A percentile compares a stretch with the other conserved stretches of the same genome.
Conservation (phyloP, 2,888 invertebrate species). For the Panzeria rudis region DNA sequence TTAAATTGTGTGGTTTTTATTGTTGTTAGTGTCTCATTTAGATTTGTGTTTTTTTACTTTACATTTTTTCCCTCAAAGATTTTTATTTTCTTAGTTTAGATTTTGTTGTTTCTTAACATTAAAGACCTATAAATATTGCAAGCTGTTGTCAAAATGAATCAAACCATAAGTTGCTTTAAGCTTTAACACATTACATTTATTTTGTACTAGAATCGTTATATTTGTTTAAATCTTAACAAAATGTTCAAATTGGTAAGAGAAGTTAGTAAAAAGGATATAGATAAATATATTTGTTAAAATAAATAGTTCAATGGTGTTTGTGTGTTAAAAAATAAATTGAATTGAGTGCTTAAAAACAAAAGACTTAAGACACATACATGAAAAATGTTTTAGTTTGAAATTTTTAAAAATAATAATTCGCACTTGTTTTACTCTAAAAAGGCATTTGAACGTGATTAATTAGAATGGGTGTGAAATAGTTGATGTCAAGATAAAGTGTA, state of each 20-base stretch:
- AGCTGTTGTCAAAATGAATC: slow-evolving; percentile 78
- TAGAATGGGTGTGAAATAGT: neutral
- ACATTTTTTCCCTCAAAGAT: slow-evolving; percentile 38
- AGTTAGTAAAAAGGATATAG: neutral
- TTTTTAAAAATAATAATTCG: neutral
- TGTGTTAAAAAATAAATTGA: neutral
- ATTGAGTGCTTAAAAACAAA: slow-evolving; percentile 42
- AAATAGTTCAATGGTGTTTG: slow-evolving; percentile 17
- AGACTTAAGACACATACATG: slow-evolving; percentile 73
- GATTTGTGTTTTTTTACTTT: slow-evolving; percentile 58
- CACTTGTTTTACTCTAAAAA: neutral
- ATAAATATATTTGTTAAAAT: neutral
- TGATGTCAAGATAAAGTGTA: neutral
- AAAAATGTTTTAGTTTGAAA: slow-evolving; percentile 5
- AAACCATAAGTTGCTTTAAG: slow-evolving; percentile 81
- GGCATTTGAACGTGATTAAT: neutral
- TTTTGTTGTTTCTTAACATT: slow-evolving; percentile 73
- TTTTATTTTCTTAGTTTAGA: slow-evolving; percentile 71
- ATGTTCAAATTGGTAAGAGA: slow-evolving; percentile 84
- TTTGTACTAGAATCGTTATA: slow-evolving; percentile 75
- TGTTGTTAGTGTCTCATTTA: slow-evolving; percentile 39
- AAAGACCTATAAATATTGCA: slow-evolving; percentile 82
- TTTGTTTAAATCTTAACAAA: slow-evolving; percentile 59
- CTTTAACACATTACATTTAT: slow-evolving; percentile 76
- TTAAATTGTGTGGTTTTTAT: too few relatives aligned